A percentile compares a stretch with the other conserved stretches of the same genome.
Evolutionary conservation across 1,140 invertebrate species (phyloP).

Genomic region (Dryas iulia): DNA sequence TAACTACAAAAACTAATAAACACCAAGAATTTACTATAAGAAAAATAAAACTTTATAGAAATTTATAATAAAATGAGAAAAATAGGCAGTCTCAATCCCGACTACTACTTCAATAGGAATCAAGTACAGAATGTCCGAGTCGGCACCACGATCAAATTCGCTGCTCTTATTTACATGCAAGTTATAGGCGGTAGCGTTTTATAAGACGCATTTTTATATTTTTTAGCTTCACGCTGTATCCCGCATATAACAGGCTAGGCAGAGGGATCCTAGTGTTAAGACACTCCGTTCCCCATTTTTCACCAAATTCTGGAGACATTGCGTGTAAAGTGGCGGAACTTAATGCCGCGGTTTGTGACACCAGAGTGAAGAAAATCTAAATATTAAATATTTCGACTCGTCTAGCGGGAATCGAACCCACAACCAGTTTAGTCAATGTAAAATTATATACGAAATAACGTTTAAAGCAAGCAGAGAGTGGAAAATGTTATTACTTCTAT

Average conservation of each 20-base stretch:
- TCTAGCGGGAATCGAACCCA: background rate
- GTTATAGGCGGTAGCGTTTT: constrained; percentile 14
- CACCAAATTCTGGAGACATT: background rate
- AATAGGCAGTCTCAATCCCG: constrained; percentile 46
- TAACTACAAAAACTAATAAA: no score
- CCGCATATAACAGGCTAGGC: background rate
- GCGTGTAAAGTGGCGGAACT: background rate
- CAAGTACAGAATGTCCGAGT: constrained; percentile 52
- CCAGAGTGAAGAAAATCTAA: no score
- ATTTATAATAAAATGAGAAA: constrained; percentile 31
- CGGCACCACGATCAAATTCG: constrained; percentile 49
- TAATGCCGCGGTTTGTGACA: no score
- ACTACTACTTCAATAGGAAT: constrained; percentile 60
- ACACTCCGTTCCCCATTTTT: background rate
- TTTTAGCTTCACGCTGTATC: background rate
- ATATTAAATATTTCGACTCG: no score
- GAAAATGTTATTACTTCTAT: no score
- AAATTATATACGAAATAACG: no score
- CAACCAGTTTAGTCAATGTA: no score
- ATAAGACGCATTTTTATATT: background rate
- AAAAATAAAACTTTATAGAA: constrained; percentile 11
- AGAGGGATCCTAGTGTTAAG: background rate
- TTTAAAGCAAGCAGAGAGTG: no score
- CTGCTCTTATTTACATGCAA: constrained; percentile 26
- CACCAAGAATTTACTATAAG: background rate